These are phyloP conservation scores for Drosophila guanche DNA, from an alignment of 1,140 invertebrate genomes.

Conservation along the genomic window DNA sequence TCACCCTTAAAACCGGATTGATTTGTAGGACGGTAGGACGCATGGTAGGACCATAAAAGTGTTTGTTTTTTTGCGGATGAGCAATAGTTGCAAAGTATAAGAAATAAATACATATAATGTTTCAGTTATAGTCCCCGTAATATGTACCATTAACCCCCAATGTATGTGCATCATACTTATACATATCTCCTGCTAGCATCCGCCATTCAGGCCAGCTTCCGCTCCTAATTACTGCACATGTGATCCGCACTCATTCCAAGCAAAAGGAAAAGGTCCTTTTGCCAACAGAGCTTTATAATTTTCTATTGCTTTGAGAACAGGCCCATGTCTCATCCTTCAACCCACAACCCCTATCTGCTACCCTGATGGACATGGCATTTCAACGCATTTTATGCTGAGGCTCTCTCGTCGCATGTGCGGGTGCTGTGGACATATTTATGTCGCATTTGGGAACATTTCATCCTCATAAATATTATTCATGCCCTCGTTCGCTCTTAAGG, in stretches of 20 bases:
- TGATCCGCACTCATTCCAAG: constrained; percentile 18
- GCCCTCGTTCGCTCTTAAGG: constrained; percentile 67
- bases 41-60: background rate
- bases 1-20: constrained; percentile 61
- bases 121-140: no score
- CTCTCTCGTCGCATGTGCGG: constrained; percentile 68
- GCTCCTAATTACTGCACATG: constrained; percentile 41
- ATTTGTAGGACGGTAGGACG: no score
- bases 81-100: background rate
- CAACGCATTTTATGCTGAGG: constrained; percentile 68
- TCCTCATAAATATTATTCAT: constrained; percentile 84
- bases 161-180: constrained; percentile 16
- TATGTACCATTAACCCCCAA: constrained; percentile 4
- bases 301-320: constrained; percentile 22
- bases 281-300: constrained; percentile 41
- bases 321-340: constrained; percentile 8
- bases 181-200: constrained; percentile 1
- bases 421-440: constrained; percentile 83
- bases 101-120: no score
- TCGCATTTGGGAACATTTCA: constrained; percentile 83
- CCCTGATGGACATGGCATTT: constrained; percentile 39
- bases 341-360: constrained; percentile 1
- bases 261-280: constrained; percentile 1
- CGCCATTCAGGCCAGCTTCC: constrained; percentile 2
- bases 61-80: constrained; percentile 1